Conservation (phyloP, 2,113 vertebrate genomes). For the Clarias gariepinus region DNA sequence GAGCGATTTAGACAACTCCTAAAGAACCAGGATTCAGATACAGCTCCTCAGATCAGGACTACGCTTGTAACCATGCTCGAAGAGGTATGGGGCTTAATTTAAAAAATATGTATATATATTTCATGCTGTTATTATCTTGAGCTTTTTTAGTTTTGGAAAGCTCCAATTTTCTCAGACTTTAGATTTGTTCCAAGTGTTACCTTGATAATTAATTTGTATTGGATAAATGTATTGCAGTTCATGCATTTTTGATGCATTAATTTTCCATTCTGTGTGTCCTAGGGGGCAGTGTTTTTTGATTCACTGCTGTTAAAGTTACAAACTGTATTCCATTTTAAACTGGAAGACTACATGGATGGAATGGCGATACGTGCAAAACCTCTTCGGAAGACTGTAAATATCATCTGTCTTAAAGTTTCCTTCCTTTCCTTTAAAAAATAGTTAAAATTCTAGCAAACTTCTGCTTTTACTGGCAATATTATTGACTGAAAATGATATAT, state of each 20-base stretch:
- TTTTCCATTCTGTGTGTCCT: conserved; percentile 42
- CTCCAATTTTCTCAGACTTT: not conserved
- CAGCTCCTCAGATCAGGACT: conserved; percentile 78
- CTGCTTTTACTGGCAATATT: not conserved
- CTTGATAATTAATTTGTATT: not conserved
- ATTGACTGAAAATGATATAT: not conserved
- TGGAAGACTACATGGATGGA: conserved; percentile 96
- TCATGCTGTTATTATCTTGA: not conserved
- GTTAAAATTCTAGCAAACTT: too few relatives aligned
- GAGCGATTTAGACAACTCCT: conserved; percentile 95
- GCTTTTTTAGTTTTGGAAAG: not conserved
- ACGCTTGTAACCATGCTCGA: conserved; percentile 89
- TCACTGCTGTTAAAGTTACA: conserved; percentile 92
- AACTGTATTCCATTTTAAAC: conserved; percentile 89
- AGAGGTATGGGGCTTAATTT: conserved; percentile 84
- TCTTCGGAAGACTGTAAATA: conserved; percentile 85
- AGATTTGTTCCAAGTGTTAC: not conserved
- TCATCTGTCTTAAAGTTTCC: not conserved
- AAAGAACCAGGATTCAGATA: conserved; percentile 84
- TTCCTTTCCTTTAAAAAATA: not conserved
- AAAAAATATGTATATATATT: too few relatives aligned
- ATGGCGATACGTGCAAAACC: conserved; percentile 92
- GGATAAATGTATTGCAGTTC: not conserved
- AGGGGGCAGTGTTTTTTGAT: conserved; percentile 93
- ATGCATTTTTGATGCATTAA: not conserved